These are phyloP conservation scores for Halisarca cf. caerulea DNA, from an alignment of 37 sponge, comb jelly and placozoan species.

Conservation along the genomic window DNA sequence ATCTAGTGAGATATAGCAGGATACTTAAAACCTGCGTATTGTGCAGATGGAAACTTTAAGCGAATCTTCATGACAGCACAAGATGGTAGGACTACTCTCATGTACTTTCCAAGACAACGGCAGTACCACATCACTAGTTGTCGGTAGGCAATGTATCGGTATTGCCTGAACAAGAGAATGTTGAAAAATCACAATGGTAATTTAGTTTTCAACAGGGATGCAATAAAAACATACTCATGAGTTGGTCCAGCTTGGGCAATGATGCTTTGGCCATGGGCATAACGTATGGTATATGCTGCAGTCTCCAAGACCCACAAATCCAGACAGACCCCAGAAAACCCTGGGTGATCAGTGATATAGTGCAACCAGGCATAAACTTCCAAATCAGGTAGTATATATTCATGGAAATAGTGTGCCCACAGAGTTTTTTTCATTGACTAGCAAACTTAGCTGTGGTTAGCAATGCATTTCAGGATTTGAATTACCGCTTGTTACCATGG, in stretches of 20 bases:
- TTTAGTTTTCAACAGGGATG: too few relatives aligned
- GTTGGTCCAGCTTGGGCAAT: not conserved
- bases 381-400: too few relatives aligned
- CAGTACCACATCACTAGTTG: not conserved
- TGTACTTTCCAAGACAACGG: not conserved
- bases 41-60: not conserved
- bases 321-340: not conserved
- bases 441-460: too few relatives aligned
- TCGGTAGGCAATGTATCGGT: not conserved
- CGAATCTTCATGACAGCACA: not conserved
- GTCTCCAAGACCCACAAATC: not conserved
- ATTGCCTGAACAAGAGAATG: too few relatives aligned
- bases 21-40: not conserved
- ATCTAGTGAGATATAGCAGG: too few relatives aligned
- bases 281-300: not conserved
- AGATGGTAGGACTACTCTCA: not conserved
- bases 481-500: too few relatives aligned
- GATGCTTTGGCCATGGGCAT: not conserved
- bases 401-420: too few relatives aligned
- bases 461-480: too few relatives aligned
- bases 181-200: too few relatives aligned
- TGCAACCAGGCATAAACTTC: too few relatives aligned
- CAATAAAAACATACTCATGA: not conserved
- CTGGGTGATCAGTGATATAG: not conserved
- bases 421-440: too few relatives aligned